phyloP scores from a whole-genome alignment of 1,140 invertebrate genomes.

The Rhizoglyphus robini region DNA sequence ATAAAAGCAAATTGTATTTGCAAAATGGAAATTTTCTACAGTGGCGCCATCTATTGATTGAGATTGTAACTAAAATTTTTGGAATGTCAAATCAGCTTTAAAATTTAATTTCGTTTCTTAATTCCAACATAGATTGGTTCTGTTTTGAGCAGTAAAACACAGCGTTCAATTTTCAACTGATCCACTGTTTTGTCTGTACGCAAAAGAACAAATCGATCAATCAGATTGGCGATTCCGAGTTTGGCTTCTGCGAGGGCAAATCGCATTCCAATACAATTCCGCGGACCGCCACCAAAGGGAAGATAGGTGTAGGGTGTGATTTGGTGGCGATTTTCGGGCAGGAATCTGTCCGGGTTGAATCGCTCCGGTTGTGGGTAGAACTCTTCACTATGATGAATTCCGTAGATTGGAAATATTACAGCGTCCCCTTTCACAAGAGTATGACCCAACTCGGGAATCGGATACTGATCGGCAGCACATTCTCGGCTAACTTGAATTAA shows the following conservation, averaged over 20 bases:
- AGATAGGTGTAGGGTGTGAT: constrained; percentile 49
- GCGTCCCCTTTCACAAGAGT: constrained; percentile 37
- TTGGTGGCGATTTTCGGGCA: neutral
- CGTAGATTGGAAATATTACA: constrained; percentile 45
- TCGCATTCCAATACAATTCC: constrained; percentile 51
- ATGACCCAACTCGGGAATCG: constrained; percentile 36
- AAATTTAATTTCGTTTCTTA: too few relatives aligned
- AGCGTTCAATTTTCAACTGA: neutral
- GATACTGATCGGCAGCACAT: constrained; percentile 40
- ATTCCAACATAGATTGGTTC: constrained; percentile 1
- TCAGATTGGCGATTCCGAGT: constrained; percentile 9
- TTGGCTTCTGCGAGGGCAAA: constrained; percentile 49
- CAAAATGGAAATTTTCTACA: too few relatives aligned
- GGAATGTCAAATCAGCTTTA: too few relatives aligned
- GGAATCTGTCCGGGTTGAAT: constrained; percentile 25
- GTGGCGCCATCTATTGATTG: too few relatives aligned
- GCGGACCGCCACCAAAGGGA: constrained; percentile 55
- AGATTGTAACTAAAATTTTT: too few relatives aligned
- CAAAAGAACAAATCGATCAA: neutral
- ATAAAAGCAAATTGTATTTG: too few relatives aligned
- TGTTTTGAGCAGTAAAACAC: neutral
- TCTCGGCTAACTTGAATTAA: constrained; percentile 41
- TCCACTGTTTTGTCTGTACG: neutral
- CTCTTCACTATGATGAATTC: constrained; percentile 41
- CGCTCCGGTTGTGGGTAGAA: constrained; percentile 27